These are phyloP conservation scores for Atta colombica DNA, from an alignment of 1,140 invertebrate species.

Conservation along the genomic window DNA sequence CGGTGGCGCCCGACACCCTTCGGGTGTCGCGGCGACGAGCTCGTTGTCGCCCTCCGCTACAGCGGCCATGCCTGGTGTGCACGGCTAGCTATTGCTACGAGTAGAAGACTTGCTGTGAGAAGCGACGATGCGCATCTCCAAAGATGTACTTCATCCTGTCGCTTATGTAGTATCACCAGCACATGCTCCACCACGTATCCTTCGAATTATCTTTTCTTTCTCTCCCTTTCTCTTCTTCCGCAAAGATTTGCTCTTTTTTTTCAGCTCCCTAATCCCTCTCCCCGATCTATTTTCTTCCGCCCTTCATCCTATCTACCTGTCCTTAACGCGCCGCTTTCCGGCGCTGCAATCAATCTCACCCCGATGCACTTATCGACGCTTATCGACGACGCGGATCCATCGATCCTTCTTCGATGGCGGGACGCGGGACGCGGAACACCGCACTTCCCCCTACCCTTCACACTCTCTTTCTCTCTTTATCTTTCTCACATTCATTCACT, in stretches of 20 bases:
- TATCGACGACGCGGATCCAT: slow-evolving; percentile 22
- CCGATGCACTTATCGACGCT: slow-evolving; percentile 30
- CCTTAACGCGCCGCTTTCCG: not conserved
- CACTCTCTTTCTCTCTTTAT: not conserved
- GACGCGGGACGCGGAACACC: not conserved
- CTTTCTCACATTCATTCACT: not conserved
- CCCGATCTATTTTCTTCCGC: not conserved
- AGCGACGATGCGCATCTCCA: not conserved
- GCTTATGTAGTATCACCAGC: not conserved
- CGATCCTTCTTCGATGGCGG: slow-evolving; percentile 25
- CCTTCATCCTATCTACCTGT: not conserved
- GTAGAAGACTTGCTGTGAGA: not conserved
- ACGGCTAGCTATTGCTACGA: slow-evolving; percentile 19
- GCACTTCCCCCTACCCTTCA: not conserved
- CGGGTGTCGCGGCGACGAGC: slow-evolving; percentile 74
- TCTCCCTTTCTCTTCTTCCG: not conserved
- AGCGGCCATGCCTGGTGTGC: slow-evolving; percentile 26
- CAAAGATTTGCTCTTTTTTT: not conserved
- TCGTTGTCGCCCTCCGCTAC: slow-evolving; percentile 75
- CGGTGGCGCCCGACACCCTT: slow-evolving; percentile 74
- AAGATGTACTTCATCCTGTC: not conserved
- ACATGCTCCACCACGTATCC: not conserved
- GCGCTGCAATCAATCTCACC: slow-evolving; percentile 20
- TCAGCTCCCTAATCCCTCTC: not conserved
- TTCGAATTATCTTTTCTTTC: not conserved